These are phyloP conservation scores for Tragelaphus buxtoni DNA, from an alignment of 2,113 vertebrate species.

Conservation along the genomic window DNA sequence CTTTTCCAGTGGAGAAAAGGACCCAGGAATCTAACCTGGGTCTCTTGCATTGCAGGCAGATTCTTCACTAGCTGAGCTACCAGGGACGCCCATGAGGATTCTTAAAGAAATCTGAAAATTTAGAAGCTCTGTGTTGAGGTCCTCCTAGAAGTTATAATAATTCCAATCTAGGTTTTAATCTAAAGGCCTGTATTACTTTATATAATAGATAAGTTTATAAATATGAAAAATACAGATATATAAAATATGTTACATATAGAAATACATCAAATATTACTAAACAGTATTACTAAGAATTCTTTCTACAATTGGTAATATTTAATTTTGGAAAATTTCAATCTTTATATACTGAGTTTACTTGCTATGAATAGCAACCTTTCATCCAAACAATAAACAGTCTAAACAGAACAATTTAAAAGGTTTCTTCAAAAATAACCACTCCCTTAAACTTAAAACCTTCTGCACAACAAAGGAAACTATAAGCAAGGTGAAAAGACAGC, in stretches of 20 bases:
- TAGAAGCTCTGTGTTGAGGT: not conserved
- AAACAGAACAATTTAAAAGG: not conserved
- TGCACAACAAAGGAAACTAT: too few relatives aligned
- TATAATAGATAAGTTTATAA: not conserved
- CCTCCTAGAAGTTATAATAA: not conserved
- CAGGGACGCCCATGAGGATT: not conserved
- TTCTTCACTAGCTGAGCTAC: not conserved
- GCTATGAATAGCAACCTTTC: not conserved
- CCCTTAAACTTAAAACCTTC: too few relatives aligned
- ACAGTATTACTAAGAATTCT: not conserved
- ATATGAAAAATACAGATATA: not conserved
- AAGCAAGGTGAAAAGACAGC: too few relatives aligned
- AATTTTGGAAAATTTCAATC: not conserved
- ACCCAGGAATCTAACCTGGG: not conserved
- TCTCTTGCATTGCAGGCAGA: not conserved
- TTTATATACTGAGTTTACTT: not conserved
- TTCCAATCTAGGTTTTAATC: not conserved
- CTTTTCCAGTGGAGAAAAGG: not conserved
- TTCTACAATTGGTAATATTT: not conserved
- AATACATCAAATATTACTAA: not conserved
- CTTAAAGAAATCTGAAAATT: not conserved
- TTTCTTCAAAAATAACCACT: conserved; percentile 3
- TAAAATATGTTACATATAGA: not conserved
- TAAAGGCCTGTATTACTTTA: not conserved
- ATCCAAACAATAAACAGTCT: not conserved